phyloP scores from a whole-genome alignment of 2,797 vertebrate genomes.

The Pteronotus mesoamericanus region DNA sequence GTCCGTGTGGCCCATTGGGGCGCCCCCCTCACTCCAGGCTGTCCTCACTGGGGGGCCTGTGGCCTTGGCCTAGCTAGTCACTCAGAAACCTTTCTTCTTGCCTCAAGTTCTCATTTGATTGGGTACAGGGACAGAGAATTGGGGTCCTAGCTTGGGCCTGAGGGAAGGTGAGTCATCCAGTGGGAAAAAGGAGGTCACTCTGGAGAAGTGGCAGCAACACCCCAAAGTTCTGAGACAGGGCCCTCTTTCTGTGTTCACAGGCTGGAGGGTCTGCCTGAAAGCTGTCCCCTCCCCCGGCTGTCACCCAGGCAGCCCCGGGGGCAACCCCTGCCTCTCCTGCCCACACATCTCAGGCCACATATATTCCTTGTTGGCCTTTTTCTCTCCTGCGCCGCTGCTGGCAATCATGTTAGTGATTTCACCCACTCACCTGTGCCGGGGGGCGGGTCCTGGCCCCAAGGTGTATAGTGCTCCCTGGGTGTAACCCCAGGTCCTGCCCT shows the following conservation, averaged over 20 bases:
- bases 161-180: neutral
- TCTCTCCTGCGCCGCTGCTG: neutral
- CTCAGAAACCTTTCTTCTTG: neutral
- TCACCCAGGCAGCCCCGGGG: neutral
- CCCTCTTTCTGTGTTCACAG: neutral
- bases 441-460: neutral
- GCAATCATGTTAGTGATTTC: neutral
- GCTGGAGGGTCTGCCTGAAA: neutral
- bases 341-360: neutral
- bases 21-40: neutral
- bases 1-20: neutral
- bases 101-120: neutral
- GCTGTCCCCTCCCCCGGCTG: neutral
- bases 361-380: conserved; percentile 12
- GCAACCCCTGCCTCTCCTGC: neutral
- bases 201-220: neutral
- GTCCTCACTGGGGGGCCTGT: neutral
- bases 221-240: conserved; percentile 10
- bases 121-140: neutral
- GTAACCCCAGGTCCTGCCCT: neutral
- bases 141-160: neutral
- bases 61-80: neutral
- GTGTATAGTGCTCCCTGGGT: neutral
- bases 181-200: neutral
- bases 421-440: neutral